These are phyloP conservation scores for Holotrichia oblita DNA, from an alignment of 1,140 invertebrate genomes.

Conservation along the genomic window DNA sequence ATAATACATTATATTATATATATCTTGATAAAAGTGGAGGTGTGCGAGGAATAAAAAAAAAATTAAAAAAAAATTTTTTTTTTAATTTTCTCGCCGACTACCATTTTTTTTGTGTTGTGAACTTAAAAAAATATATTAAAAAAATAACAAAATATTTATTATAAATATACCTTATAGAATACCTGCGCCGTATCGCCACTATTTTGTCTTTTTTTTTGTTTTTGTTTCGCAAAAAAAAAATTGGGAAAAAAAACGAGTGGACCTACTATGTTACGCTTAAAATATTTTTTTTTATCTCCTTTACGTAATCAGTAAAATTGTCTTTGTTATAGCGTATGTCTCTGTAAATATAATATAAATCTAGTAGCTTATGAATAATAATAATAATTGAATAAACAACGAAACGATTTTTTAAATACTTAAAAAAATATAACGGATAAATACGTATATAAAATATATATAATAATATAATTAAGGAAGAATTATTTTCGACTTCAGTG, in stretches of 20 bases:
- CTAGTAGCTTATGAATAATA: slow-evolving; percentile 17
- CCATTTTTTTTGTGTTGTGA: slow-evolving; percentile 46
- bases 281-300: background rate
- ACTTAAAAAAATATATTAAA: slow-evolving; percentile 60
- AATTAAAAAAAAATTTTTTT: background rate
- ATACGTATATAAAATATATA: slow-evolving; percentile 22
- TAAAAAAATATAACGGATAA: slow-evolving; percentile 21
- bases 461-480: slow-evolving; percentile 18
- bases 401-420: slow-evolving; percentile 17
- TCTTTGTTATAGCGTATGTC: background rate
- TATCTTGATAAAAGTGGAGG: slow-evolving; percentile 33
- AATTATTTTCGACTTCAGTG: slow-evolving; percentile 8
- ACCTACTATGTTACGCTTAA: background rate
- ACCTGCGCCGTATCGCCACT: slow-evolving; percentile 22
- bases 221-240: background rate
- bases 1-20: slow-evolving; percentile 57
- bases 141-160: slow-evolving; percentile 43
- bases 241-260: background rate
- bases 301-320: slow-evolving; percentile 13
- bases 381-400: slow-evolving; percentile 15
- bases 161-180: background rate
- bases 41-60: background rate
- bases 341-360: slow-evolving; percentile 17
- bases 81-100: background rate
- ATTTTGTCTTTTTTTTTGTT: slow-evolving; percentile 19